Base-by-base conservation (phyloP, 2,113 vertebrate genomes). In the Gorsachius goisagi region DNA sequence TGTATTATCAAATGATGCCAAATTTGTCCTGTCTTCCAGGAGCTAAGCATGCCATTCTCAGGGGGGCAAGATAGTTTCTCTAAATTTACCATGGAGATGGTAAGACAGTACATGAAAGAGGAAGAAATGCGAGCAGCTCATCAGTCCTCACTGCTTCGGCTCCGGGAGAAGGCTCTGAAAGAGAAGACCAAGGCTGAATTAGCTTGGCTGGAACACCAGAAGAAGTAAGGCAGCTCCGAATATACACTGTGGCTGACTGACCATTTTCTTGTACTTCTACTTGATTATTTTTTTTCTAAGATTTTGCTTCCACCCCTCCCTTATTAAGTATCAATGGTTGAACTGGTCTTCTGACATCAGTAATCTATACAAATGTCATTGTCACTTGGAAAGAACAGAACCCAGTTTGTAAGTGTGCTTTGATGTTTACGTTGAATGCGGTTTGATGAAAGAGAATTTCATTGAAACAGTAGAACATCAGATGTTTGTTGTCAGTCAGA, bases 81-180 rank as follows among this genome's bases (percentile, higher is more conserved):
- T 24, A 99, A 98, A 92, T 99, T 99, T 97, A 99, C 99, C 16
- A 99, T 99, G 99, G 99, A 99, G 95, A 99, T 99, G 99, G 99
- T 99, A 28, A 98, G 99, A 14, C 99, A 99, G 91, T 99, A 99
- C 92, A 99, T 99, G 99, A 99, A 99, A 68, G 99, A 99, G 71
- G 99, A 99, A 88, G 99, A 99, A 87, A 98, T 99, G 85, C 97
- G 99, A 39, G 98, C 99, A 26, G 99, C 99, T 95, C 99, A 99
- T 95, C 99, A 99, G 92, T 99, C 98, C 87, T 99, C 99, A 2
- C 97, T 99, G 27, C 98, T 99, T 79, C 98, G 98, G 39, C 99
- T 99, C 30, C 98, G 99, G 11, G 99, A 99, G 95, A 99, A 99
- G 94, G 99, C 99, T n/a, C 97, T 99, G 64, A 99, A 99, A 89